These are phyloP conservation scores for Amphiprion clarkii DNA, from an alignment of 2,797 vertebrate species.

Conservation along the genomic window DNA sequence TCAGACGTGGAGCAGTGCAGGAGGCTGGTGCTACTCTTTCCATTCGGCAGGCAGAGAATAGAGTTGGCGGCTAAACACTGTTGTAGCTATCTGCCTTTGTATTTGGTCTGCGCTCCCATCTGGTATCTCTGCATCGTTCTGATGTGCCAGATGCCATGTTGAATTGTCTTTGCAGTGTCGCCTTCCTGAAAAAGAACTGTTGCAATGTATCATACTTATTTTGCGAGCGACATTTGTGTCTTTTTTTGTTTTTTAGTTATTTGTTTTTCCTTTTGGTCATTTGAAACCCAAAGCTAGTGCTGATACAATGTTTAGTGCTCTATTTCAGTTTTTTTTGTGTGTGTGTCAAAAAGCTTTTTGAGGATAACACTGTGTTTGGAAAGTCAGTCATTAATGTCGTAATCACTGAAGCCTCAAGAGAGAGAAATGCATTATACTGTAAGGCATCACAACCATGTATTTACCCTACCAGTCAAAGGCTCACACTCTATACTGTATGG, in stretches of 20 bases:
- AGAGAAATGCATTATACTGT: too few relatives aligned
- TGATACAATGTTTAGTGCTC: conserved; percentile 2
- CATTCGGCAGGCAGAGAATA: conserved; percentile 62
- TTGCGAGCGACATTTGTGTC: conserved; percentile 12
- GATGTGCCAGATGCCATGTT: conserved; percentile 66
- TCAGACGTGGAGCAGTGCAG: conserved; percentile 81
- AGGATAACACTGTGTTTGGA: too few relatives aligned
- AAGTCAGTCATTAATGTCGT: too few relatives aligned
- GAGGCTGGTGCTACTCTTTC: conserved; percentile 73
- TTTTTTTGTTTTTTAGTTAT: conserved; percentile 7
- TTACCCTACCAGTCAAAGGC: too few relatives aligned
- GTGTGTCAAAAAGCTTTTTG: not conserved
- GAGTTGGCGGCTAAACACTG: conserved; percentile 46
- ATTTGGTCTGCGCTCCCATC: conserved; percentile 17
- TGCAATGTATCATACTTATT: conserved; percentile 38
- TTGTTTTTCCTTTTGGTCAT: conserved; percentile 32
- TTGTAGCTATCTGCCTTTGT: conserved; percentile 29
- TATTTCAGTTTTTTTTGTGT: conserved; percentile 25
- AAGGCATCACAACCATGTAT: too few relatives aligned
- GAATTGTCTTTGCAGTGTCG: conserved; percentile 70
- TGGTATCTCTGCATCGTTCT: conserved; percentile 51
- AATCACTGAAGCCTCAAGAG: too few relatives aligned
- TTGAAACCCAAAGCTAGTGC: conserved; percentile 34
- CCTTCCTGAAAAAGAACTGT: conserved; percentile 65
- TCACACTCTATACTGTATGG: too few relatives aligned